Evolutionary conservation across 2,797 vertebrate species (phyloP).

Genomic region (Geotrypetes seraphini): DNA sequence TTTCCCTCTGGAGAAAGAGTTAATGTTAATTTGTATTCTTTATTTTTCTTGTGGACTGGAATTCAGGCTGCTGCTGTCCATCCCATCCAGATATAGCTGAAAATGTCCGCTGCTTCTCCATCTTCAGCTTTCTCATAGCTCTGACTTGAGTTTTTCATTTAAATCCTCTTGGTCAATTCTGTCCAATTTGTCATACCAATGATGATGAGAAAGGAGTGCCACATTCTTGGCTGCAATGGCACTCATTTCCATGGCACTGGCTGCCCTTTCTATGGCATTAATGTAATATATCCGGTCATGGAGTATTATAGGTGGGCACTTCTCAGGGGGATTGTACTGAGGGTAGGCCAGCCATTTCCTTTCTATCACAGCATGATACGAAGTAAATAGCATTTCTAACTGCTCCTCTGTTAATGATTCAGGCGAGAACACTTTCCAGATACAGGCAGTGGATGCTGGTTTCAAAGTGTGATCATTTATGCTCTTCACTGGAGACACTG

Average conservation of each 20-base stretch:
- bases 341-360: slow-evolving; percentile 80
- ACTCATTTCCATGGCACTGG: slow-evolving; percentile 88
- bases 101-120: neutral
- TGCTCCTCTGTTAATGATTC: slow-evolving; percentile 59
- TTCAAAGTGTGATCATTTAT: neutral
- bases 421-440: slow-evolving; percentile 81
- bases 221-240: slow-evolving; percentile 74
- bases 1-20: no score
- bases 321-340: slow-evolving; percentile 54
- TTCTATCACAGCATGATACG: slow-evolving; percentile 56
- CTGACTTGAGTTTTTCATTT: slow-evolving; percentile 70
- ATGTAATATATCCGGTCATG: slow-evolving; percentile 76
- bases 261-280: slow-evolving; percentile 71
- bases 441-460: neutral
- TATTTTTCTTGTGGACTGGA: no score
- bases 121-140: slow-evolving; percentile 50
- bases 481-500: slow-evolving; percentile 46
- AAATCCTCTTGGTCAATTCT: slow-evolving; percentile 82
- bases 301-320: slow-evolving; percentile 67
- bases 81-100: no score
- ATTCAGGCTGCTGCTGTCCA: no score
- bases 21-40: no score
- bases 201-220: slow-evolving; percentile 77
- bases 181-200: slow-evolving; percentile 55
- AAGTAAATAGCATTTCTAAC: slow-evolving; percentile 65